Evolutionary conservation across 2,797 vertebrate species (phyloP).

Genomic region (Aeoliscus strigatus): DNA sequence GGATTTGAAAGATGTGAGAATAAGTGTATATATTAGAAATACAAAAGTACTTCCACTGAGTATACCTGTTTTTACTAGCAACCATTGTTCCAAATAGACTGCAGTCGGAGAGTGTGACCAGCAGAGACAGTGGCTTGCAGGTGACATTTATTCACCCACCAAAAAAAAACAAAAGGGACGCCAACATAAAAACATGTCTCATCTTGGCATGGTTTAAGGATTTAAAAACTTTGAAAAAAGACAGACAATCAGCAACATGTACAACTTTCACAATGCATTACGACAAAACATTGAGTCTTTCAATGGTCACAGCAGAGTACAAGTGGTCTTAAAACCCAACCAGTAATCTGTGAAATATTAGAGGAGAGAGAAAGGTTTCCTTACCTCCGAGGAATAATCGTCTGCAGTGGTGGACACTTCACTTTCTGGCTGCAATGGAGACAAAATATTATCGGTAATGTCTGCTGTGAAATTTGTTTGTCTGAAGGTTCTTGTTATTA

Average conservation of each 20-base stretch:
- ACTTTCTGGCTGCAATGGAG: conserved; percentile 85
- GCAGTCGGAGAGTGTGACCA: not conserved
- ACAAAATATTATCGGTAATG: no score
- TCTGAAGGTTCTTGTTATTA: no score
- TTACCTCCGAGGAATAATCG: conserved; percentile 95
- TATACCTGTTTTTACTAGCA: not conserved
- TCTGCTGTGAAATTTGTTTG: no score
- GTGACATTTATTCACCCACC: not conserved
- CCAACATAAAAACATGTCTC: not conserved
- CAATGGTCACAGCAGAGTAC: not conserved
- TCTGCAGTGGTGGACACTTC: conserved; percentile 91
- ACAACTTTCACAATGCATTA: not conserved
- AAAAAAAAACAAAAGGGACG: not conserved
- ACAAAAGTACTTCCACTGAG: no score
- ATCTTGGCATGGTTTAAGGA: not conserved
- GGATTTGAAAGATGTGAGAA: no score
- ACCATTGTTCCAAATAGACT: not conserved
- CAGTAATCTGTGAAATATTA: no score
- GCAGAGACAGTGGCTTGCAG: not conserved
- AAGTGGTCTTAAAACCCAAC: no score
- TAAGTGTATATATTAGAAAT: no score
- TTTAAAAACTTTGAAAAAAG: no score
- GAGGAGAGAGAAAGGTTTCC: conserved; percentile 5
- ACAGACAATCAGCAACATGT: not conserved
- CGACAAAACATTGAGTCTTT: not conserved